These are phyloP conservation scores for Sebastiscus albofasciatus DNA, from an alignment of 2,797 vertebrate species.

Conservation along the genomic window DNA sequence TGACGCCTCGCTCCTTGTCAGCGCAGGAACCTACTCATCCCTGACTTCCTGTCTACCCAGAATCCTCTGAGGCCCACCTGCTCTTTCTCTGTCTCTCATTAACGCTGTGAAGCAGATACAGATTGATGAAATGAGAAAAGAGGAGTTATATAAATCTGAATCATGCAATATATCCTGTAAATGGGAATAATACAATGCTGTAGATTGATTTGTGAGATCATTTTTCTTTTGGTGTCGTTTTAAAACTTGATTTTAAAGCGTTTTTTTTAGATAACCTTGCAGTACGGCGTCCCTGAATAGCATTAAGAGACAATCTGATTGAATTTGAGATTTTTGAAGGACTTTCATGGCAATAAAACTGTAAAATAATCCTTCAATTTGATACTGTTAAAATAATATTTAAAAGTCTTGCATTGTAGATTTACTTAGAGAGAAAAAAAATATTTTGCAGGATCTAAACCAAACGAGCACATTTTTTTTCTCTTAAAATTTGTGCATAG, in stretches of 20 bases:
- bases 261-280: too few species aligned
- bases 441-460: neutral
- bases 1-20: conserved; percentile 39
- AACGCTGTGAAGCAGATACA: conserved; percentile 34
- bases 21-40: conserved; percentile 47
- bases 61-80: conserved; percentile 38
- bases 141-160: neutral
- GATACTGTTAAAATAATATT: neutral
- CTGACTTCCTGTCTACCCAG: conserved; percentile 57
- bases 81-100: conserved; percentile 13
- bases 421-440: neutral
- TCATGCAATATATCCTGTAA: neutral
- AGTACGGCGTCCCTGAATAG: too few species aligned
- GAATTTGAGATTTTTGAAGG: neutral
- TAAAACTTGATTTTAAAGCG: neutral
- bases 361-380: neutral
- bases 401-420: neutral
- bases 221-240: neutral
- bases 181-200: neutral
- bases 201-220: too few species aligned
- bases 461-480: neutral
- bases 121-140: neutral
- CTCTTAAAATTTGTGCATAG: too few species aligned
- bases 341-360: neutral
- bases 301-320: neutral